Percentiles rank a stretch among this genome's conserved stretches.
phyloP scores from a whole-genome alignment of 2,888 invertebrate species.

The Miltochrista miniata region DNA sequence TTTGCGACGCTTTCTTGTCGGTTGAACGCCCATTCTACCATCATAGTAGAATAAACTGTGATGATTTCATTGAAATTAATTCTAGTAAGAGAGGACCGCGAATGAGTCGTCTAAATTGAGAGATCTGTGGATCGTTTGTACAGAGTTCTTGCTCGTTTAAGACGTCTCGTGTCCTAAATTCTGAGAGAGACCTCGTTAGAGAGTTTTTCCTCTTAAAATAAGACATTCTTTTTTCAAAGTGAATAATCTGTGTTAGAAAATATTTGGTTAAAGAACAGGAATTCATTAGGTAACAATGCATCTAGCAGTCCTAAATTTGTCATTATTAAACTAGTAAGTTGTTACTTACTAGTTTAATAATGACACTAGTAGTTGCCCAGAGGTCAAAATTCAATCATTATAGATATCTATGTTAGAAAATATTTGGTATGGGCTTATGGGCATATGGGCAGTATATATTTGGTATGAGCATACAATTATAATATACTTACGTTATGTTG shows the following conservation, averaged over 20 bases:
- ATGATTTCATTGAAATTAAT: slow-evolving; percentile 81
- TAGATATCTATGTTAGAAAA: too few species aligned
- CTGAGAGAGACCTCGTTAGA: slow-evolving; percentile 39
- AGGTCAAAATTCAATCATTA: too few species aligned
- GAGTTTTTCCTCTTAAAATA: slow-evolving; percentile 40
- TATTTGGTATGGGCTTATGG: too few species aligned
- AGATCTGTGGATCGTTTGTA: slow-evolving; percentile 56
- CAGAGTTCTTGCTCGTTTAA: slow-evolving; percentile 50
- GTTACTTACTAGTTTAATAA: too few species aligned
- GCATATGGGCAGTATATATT: too few species aligned
- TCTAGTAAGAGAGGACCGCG: slow-evolving; percentile 54
- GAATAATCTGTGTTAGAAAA: slow-evolving; percentile 45
- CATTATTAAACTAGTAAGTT: too few species aligned
- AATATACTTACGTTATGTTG: too few species aligned
- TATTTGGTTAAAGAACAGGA: slow-evolving; percentile 36
- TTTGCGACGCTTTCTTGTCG: slow-evolving; percentile 76
- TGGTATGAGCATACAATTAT: too few species aligned
- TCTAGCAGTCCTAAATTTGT: too few species aligned
- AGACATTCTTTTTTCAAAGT: slow-evolving; percentile 39
- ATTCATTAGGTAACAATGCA: too few species aligned
- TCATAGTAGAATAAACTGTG: slow-evolving; percentile 78
- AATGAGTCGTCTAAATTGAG: slow-evolving; percentile 59
- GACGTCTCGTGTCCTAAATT: slow-evolving; percentile 45
- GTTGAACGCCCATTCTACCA: slow-evolving; percentile 70
- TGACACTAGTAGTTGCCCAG: too few species aligned